A percentile compares a stretch with the other conserved stretches of the same genome.
These are phyloP conservation scores for Trichosurus vulpecula DNA, from an alignment of 2,797 vertebrate genomes.

Conservation along the genomic window DNA sequence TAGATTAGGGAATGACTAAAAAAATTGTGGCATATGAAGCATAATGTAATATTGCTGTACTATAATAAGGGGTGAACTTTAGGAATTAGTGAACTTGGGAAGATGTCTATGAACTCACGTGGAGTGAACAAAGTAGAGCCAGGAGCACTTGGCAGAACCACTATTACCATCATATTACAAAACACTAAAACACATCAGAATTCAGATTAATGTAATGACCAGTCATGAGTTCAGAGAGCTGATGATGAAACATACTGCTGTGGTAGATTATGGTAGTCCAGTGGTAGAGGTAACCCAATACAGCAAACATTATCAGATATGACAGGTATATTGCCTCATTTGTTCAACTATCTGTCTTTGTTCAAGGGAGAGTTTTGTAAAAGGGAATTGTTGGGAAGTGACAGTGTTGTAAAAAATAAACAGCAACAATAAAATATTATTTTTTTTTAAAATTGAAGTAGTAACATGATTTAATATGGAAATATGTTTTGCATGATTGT, in stretches of 20 bases:
- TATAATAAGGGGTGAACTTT: not conserved
- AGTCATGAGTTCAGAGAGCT: not conserved
- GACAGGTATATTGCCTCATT: not conserved
- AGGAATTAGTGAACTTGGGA: not conserved
- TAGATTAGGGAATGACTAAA: not conserved
- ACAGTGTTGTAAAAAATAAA: not conserved
- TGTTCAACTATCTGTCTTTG: not conserved
- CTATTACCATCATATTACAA: not conserved
- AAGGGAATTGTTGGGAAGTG: not conserved
- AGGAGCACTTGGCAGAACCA: not conserved
- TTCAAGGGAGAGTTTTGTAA: not conserved
- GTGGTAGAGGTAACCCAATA: not conserved
- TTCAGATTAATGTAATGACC: not conserved
- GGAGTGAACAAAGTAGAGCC: not conserved
- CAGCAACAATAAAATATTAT: not conserved
- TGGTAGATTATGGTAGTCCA: not conserved
- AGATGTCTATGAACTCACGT: not conserved
- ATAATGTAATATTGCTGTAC: not conserved
- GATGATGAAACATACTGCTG: not conserved
- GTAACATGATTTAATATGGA: not conserved
- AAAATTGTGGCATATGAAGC: not conserved
- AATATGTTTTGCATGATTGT: not conserved
- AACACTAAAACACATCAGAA: not conserved
- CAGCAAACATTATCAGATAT: not conserved
- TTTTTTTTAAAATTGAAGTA: not conserved